These are phyloP conservation scores for Pardosa pseudoannulata DNA, from an alignment of 2,888 invertebrate species.

Conservation along the genomic window DNA sequence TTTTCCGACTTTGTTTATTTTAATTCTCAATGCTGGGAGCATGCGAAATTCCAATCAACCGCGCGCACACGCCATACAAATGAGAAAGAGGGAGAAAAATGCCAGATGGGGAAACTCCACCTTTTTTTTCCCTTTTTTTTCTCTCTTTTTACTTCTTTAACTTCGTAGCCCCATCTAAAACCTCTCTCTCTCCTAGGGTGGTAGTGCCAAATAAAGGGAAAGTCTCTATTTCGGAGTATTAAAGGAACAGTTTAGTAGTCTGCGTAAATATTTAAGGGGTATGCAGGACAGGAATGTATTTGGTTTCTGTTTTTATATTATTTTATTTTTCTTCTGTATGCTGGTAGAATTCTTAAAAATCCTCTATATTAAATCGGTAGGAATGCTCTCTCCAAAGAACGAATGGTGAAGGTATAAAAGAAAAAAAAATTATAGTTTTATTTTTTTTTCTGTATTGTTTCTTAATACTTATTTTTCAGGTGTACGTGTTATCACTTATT, in stretches of 20 bases:
- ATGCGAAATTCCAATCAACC: constrained; percentile 26
- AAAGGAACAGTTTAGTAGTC: constrained; percentile 26
- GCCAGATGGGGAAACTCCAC: constrained; percentile 1
- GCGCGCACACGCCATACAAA: constrained; percentile 9
- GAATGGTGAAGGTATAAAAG: not conserved
- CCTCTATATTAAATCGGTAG: constrained; percentile 9
- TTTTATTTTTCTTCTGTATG: not conserved
- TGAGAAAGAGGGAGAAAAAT: constrained; percentile 11
- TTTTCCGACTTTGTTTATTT: constrained; percentile 16
- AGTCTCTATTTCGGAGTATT: constrained; percentile 16
- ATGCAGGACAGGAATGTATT: constrained; percentile 1
- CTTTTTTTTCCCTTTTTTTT: not conserved
- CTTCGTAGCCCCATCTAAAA: constrained; percentile 17
- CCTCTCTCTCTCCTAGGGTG: constrained; percentile 3
- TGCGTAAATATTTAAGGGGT: constrained; percentile 49
- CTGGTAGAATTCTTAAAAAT: not conserved
- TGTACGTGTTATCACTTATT: not conserved
- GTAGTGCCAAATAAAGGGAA: constrained; percentile 11
- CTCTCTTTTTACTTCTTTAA: no score
- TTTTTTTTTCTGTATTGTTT: not conserved
- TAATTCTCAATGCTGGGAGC: constrained; percentile 15
- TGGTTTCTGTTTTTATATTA: not conserved
- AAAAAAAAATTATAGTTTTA: not conserved
- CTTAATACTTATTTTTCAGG: no score
- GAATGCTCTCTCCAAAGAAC: not conserved